phyloP scores from a whole-genome alignment of 2,888 invertebrate species.

The Ditylenchus weischeri region DNA sequence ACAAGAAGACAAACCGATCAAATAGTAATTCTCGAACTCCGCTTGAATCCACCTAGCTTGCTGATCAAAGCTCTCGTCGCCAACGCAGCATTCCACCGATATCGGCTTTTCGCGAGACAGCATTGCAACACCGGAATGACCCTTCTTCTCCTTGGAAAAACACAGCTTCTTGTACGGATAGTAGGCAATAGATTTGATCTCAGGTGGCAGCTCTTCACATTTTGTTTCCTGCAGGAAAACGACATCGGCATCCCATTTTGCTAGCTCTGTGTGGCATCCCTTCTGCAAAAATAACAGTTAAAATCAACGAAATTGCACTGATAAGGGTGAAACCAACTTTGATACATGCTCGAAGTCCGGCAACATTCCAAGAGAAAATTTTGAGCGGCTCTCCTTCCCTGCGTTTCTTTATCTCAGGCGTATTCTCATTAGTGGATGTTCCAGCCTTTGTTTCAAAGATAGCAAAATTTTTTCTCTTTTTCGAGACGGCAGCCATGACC shows the following conservation, averaged over 20 bases:
- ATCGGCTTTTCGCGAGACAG: slow-evolving; percentile 80
- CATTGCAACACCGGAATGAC: slow-evolving; percentile 85
- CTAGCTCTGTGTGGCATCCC: slow-evolving; percentile 72
- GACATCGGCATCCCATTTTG: slow-evolving; percentile 79
- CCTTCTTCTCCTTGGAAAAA: slow-evolving; percentile 60
- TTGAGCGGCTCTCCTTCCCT: slow-evolving; percentile 71
- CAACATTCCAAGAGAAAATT: slow-evolving; percentile 94
- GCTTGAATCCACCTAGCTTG: slow-evolving; percentile 85
- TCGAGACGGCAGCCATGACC: not conserved
- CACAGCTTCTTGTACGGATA: slow-evolving; percentile 68
- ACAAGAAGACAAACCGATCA: slow-evolving; percentile 66
- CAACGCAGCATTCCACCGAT: slow-evolving; percentile 38
- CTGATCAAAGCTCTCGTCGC: slow-evolving; percentile 60
- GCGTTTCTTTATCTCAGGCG: slow-evolving; percentile 11
- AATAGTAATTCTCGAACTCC: slow-evolving; percentile 84
- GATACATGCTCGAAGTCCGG: slow-evolving; percentile 83
- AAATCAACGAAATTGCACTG: not conserved
- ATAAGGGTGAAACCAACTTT: slow-evolving; percentile 64
- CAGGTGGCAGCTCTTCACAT: slow-evolving; percentile 80
- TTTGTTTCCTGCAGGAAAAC: slow-evolving; percentile 79
- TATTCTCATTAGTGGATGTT: not conserved
- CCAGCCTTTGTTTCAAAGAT: slow-evolving; percentile 15
- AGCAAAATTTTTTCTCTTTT: slow-evolving; percentile 18
- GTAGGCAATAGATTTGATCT: slow-evolving; percentile 69
- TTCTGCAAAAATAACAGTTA: slow-evolving; percentile 63